Conservation (phyloP, 2,888 invertebrate genomes). For the Rhopalosiphum nymphaeae region DNA sequence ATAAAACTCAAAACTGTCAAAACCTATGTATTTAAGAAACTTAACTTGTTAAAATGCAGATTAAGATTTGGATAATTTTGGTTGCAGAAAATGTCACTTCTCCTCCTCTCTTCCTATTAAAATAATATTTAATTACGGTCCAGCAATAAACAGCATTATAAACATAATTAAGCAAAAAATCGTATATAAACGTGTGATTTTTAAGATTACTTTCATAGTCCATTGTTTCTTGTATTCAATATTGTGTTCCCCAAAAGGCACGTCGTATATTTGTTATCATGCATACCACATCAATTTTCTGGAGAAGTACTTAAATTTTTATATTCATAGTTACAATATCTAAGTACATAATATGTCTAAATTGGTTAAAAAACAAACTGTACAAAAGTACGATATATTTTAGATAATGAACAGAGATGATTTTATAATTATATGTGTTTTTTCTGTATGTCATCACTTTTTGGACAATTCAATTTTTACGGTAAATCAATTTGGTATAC, state of each 20-base stretch:
- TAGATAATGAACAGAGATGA: neutral
- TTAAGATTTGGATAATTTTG: no score
- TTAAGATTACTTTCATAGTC: neutral
- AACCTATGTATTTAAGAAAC: no score
- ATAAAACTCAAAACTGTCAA: no score
- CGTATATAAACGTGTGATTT: neutral
- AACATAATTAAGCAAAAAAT: neutral
- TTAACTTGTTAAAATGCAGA: no score
- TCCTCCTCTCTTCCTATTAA: no score
- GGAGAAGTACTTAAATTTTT: neutral
- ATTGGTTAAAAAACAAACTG: neutral
- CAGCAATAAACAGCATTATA: no score
- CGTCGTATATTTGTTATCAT: neutral
- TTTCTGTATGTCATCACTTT: no score
- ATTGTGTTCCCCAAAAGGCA: neutral
- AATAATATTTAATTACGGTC: no score
- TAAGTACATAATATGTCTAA: neutral
- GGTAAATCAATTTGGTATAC: no score
- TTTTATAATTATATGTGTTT: no score
- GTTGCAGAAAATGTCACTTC: no score
- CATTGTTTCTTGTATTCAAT: neutral
- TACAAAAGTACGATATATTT: neutral
- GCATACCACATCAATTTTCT: neutral
- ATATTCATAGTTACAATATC: neutral
- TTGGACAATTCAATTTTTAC: no score